phyloP scores from a whole-genome alignment of 2,888 invertebrate species.

The Ligdia adustata region DNA sequence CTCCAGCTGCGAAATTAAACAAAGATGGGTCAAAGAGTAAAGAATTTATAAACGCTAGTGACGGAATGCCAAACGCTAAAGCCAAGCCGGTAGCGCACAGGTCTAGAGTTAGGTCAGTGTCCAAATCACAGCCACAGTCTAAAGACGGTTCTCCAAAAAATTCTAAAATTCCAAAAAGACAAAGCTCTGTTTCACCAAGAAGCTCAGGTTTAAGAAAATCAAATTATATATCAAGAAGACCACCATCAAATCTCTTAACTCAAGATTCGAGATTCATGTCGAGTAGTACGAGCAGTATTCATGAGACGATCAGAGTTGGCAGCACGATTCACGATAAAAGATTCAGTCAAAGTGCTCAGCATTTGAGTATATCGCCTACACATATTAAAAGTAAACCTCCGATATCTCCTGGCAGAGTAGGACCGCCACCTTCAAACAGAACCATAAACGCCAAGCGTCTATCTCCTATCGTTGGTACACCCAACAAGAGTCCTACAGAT shows the following conservation, averaged over 20 bases:
- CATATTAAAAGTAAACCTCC: conserved; percentile 77
- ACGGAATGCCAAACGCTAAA: conserved; percentile 48
- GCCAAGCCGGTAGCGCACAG: conserved; percentile 64
- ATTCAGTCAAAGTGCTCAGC: conserved; percentile 72
- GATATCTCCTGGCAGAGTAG: conserved; percentile 73
- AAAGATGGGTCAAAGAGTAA: conserved; percentile 53
- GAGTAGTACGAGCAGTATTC: conserved; percentile 77
- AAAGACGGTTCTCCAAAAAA: conserved; percentile 76
- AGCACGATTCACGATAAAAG: conserved; percentile 71
- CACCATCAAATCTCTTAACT: conserved; percentile 51
- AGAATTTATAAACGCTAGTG: conserved; percentile 58
- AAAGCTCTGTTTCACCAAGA: conserved; percentile 73
- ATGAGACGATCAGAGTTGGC: conserved; percentile 72
- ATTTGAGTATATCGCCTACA: conserved; percentile 63
- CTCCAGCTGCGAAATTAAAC: conserved; percentile 68
- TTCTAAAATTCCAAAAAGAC: conserved; percentile 78
- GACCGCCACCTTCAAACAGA: conserved; percentile 77
- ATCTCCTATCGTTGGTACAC: conserved; percentile 79
- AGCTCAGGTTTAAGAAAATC: conserved; percentile 49
- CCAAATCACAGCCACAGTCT: conserved; percentile 76
- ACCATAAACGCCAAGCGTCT: conserved; percentile 73
- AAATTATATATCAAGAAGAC: conserved; percentile 48
- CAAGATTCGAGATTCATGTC: conserved; percentile 73
- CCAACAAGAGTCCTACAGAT: conserved; percentile 76
- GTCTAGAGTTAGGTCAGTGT: conserved; percentile 64